Conservation (phyloP, 2,797 vertebrate species). For the Syngnathus rostellatus region DNA sequence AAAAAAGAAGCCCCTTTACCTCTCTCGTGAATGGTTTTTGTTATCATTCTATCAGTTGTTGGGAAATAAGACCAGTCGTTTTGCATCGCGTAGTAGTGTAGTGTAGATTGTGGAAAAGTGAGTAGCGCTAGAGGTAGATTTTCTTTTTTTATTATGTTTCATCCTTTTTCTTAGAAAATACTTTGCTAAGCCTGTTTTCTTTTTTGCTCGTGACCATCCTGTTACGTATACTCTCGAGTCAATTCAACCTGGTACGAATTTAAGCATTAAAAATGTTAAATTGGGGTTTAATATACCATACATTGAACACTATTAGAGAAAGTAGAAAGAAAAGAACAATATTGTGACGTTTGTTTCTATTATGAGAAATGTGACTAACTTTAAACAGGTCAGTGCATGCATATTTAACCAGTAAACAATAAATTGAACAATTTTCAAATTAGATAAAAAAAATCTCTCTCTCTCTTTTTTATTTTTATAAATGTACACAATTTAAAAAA, state of each 20-base stretch:
- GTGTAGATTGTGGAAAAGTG: constrained; percentile 53
- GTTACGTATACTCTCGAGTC: background rate
- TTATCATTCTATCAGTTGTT: constrained; percentile 57
- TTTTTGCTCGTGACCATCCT: constrained; percentile 31
- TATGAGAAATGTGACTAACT: too few relatives aligned
- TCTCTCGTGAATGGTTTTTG: constrained; percentile 66
- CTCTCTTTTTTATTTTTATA: too few relatives aligned
- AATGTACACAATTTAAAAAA: background rate
- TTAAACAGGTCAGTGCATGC: too few relatives aligned
- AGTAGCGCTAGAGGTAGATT: constrained; percentile 52
- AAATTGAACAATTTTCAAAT: too few relatives aligned
- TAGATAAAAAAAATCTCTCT: too few relatives aligned
- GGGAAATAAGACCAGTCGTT: constrained; percentile 39
- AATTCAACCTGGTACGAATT: background rate
- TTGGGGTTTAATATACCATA: too few relatives aligned
- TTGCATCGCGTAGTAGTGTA: constrained; percentile 51
- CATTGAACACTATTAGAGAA: too few relatives aligned
- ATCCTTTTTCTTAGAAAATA: constrained; percentile 36
- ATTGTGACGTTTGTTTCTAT: too few relatives aligned
- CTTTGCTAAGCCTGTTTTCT: background rate
- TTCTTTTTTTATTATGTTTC: constrained; percentile 18
- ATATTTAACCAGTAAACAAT: too few relatives aligned
- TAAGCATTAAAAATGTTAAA: background rate
- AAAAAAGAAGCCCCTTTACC: constrained; percentile 67
- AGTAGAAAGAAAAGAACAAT: too few relatives aligned